Evolutionary conservation across 2,797 vertebrate genomes (phyloP).

Genomic region (Molossus alvarezi): DNA sequence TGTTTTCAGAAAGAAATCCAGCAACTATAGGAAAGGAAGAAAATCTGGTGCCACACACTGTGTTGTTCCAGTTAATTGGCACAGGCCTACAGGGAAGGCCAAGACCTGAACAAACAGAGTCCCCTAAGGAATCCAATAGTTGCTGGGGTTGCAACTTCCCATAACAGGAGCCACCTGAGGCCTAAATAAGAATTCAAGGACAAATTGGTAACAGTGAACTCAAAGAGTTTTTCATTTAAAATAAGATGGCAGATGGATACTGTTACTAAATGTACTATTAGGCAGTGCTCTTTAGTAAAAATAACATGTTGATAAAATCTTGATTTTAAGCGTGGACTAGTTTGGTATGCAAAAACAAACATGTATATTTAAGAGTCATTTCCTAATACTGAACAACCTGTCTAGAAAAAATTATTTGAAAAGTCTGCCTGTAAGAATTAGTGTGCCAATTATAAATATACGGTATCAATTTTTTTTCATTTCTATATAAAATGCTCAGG

Average conservation of each 20-base stretch:
- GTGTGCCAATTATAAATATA: slow-evolving; percentile 11
- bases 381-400: slow-evolving; percentile 28
- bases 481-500: slow-evolving; percentile 36
- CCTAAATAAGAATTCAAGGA: slow-evolving; percentile 68
- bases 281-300: slow-evolving; percentile 55
- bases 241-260: slow-evolving; percentile 45
- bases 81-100: slow-evolving; percentile 68
- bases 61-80: slow-evolving; percentile 80
- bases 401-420: slow-evolving; percentile 41
- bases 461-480: background rate
- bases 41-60: slow-evolving; percentile 72
- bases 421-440: slow-evolving; percentile 21
- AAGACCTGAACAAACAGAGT: slow-evolving; percentile 79
- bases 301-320: slow-evolving; percentile 20
- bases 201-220: slow-evolving; percentile 37
- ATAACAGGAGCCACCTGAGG: slow-evolving; percentile 64
- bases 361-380: slow-evolving; percentile 27
- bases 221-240: slow-evolving; percentile 41
- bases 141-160: slow-evolving; percentile 80
- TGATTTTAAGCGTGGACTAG: slow-evolving; percentile 44
- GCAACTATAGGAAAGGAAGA: slow-evolving; percentile 64
- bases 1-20: slow-evolving; percentile 81
- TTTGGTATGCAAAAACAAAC: background rate
- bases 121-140: slow-evolving; percentile 68
- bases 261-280: background rate